These are phyloP conservation scores for Labeo calbasu DNA, from an alignment of 2,797 vertebrate genomes.

Conservation along the genomic window DNA sequence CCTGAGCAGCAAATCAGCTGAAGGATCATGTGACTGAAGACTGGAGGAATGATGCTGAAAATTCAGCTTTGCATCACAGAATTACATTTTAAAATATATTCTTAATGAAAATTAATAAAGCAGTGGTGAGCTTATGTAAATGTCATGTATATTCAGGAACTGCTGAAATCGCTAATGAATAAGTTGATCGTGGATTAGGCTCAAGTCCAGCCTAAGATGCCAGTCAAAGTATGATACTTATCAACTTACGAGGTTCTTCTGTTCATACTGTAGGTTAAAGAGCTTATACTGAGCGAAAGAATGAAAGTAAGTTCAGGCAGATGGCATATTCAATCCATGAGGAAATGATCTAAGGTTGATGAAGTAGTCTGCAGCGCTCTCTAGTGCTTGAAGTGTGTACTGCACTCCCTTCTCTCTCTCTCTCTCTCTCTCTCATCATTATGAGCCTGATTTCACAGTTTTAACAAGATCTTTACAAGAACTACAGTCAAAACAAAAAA, in stretches of 20 bases:
- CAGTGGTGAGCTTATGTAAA: too few relatives aligned
- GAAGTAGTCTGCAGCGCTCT: constrained; percentile 65
- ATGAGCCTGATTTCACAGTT: constrained; percentile 8
- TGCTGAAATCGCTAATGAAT: neutral
- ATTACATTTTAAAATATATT: neutral
- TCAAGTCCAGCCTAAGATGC: neutral
- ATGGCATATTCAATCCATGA: neutral
- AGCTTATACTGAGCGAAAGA: neutral
- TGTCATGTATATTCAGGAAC: neutral
- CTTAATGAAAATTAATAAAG: neutral
- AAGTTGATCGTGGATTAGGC: neutral
- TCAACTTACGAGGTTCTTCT: constrained; percentile 2
- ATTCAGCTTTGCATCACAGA: neutral
- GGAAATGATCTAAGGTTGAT: neutral
- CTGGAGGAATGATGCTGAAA: neutral
- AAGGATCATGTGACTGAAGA: neutral
- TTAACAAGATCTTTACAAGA: constrained; percentile 1
- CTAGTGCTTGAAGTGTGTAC: constrained; percentile 58
- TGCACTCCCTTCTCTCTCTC: neutral
- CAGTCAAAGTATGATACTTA: neutral
- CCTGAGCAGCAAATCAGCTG: neutral
- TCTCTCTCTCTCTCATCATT: neutral
- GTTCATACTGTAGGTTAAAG: neutral
- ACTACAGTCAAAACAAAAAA: neutral
- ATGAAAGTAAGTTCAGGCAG: neutral